phyloP scores from a whole-genome alignment of 2,113 vertebrate species.

The Gasterosteus aculeatus region DNA sequence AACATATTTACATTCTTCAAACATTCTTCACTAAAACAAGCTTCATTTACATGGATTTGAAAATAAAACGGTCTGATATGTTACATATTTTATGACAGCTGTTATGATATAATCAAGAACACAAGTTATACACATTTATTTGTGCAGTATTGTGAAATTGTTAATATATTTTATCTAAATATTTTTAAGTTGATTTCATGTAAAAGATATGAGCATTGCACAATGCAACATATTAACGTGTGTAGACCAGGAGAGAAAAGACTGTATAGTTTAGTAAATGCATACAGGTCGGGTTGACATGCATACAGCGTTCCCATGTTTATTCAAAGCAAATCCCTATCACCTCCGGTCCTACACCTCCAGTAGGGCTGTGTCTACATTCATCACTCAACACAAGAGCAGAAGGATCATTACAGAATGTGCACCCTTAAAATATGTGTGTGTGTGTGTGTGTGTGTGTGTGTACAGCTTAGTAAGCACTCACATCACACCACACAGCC shows the following conservation, averaged over 20 bases:
- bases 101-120: neutral
- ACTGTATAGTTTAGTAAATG: too few relatives aligned
- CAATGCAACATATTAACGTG: neutral
- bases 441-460: neutral
- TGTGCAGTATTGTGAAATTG: neutral
- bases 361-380: neutral
- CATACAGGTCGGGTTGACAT: neutral
- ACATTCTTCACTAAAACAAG: too few relatives aligned
- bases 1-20: too few relatives aligned
- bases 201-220: neutral
- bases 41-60: too few relatives aligned
- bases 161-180: neutral
- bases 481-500: neutral
- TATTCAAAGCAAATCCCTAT: neutral
- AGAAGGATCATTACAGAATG: neutral
- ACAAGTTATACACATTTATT: neutral
- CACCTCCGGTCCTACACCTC: neutral
- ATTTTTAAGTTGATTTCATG: neutral
- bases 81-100: neutral
- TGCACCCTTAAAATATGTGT: neutral
- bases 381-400: neutral
- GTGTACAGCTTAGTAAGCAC: neutral
- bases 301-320: neutral
- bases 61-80: neutral
- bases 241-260: neutral